These are phyloP conservation scores for Pentamera pediparva DNA, from an alignment of 53 echinoderm and acorn worm species.

Conservation along the genomic window DNA sequence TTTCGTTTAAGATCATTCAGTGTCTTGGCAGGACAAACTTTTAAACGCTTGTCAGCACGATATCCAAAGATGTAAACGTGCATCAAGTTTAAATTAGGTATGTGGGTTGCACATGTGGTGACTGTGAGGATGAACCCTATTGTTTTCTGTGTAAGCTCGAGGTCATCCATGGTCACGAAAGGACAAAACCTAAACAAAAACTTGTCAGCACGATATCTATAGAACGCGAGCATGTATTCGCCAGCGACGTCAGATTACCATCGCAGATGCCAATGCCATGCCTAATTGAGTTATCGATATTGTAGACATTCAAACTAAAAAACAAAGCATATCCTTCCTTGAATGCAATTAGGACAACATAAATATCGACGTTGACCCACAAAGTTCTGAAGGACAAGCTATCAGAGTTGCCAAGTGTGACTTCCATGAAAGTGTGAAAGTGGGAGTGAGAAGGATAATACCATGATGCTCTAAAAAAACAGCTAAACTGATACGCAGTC, in stretches of 20 bases:
- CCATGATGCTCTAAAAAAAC: constrained; percentile 6
- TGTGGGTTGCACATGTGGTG: no score
- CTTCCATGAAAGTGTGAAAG: not conserved
- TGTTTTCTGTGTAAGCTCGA: no score
- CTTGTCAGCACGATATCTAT: no score
- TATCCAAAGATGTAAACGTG: no score
- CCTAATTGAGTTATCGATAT: constrained; percentile 26
- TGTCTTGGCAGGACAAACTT: no score
- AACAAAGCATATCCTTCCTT: constrained; percentile 28
- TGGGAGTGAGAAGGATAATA: constrained; percentile 16
- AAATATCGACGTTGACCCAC: constrained; percentile 22
- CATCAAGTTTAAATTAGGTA: no score
- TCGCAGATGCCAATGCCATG: constrained; percentile 11
- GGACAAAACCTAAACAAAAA: no score
- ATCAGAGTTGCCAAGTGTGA: constrained; percentile 15
- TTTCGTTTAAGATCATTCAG: no score
- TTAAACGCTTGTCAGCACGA: no score
- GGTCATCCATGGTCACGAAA: no score
- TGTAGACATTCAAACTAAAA: constrained; percentile 32
- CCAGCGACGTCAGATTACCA: not conserved
- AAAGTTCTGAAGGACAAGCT: constrained; percentile 20
- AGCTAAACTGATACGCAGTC: not conserved
- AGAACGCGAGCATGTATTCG: no score
- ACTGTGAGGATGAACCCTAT: no score
- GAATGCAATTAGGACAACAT: constrained; percentile 40